Conservation (phyloP, 2,113 vertebrate species). For the Macquaria ambigua region DNA sequence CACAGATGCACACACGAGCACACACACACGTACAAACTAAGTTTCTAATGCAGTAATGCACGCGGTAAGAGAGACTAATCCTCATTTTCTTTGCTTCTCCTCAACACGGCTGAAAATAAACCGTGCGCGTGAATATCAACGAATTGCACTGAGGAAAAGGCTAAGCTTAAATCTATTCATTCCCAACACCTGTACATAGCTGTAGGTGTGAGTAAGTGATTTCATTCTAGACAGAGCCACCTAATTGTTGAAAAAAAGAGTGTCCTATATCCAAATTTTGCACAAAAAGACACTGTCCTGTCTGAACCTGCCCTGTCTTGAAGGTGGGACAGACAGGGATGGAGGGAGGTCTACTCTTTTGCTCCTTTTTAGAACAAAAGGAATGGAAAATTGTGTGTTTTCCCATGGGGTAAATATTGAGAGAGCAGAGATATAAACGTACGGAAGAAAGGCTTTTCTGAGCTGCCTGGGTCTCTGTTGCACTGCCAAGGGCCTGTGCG, state of each 20-base stretch:
- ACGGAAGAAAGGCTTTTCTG: slow-evolving; percentile 67
- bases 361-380: slow-evolving; percentile 65
- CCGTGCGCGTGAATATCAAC: slow-evolving; percentile 53
- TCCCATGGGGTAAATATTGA: slow-evolving; percentile 84
- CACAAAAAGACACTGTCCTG: slow-evolving; percentile 52
- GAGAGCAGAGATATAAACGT: slow-evolving; percentile 75
- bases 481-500: slow-evolving; percentile 79
- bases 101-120: slow-evolving; percentile 46
- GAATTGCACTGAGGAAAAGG: slow-evolving; percentile 24
- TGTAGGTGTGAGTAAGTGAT: neutral
- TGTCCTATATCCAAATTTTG: neutral
- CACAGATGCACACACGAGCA: slow-evolving; percentile 51
- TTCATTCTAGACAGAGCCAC: neutral
- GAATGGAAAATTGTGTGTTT: slow-evolving; percentile 75
- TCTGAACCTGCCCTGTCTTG: slow-evolving; percentile 23
- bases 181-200: slow-evolving; percentile 30
- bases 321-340: slow-evolving; percentile 19
- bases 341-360: slow-evolving; percentile 42
- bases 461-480: slow-evolving; percentile 76
- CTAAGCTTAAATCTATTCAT: slow-evolving; percentile 8
- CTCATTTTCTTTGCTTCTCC: slow-evolving; percentile 62
- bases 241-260: slow-evolving; percentile 2
- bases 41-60: slow-evolving; percentile 39
- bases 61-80: slow-evolving; percentile 57
- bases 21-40: slow-evolving; percentile 18